Evolutionary conservation across 2,797 vertebrate species (phyloP).

Genomic region (Caiman crocodilus): DNA sequence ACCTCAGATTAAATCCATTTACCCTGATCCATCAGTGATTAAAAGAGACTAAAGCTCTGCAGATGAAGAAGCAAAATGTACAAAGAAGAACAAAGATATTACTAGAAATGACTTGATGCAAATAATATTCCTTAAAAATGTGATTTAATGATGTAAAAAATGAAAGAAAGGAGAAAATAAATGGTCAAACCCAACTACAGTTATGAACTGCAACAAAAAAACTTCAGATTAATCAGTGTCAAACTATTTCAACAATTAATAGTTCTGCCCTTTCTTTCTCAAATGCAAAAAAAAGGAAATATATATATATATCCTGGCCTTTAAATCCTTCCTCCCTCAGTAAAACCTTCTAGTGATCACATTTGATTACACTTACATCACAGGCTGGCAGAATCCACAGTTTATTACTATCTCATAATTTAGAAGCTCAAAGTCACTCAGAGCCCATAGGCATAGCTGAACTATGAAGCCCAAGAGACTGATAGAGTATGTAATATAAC

Average conservation of each 20-base stretch:
- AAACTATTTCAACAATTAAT: neutral
- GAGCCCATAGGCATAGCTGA: neutral
- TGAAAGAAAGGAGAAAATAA: neutral
- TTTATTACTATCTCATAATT: neutral
- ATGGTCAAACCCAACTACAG: neutral
- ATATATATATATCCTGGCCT: neutral
- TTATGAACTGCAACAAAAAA: neutral
- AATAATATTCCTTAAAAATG: neutral
- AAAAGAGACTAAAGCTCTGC: neutral
- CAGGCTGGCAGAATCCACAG: neutral
- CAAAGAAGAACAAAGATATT: neutral
- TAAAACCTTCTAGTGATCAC: neutral
- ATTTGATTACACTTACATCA: neutral
- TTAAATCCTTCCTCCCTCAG: neutral
- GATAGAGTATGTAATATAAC: neutral
- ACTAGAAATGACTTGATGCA: neutral
- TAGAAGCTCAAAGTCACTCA: neutral
- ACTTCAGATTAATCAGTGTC: neutral
- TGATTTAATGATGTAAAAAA: neutral
- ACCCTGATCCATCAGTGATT: neutral
- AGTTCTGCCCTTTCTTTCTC: neutral
- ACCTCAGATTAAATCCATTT: neutral
- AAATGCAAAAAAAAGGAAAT: neutral
- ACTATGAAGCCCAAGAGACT: neutral
- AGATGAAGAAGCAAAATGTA: neutral